Evolutionary conservation across 2,888 invertebrate genomes (phyloP).

Genomic region (Chymomyza caudatula): DNA sequence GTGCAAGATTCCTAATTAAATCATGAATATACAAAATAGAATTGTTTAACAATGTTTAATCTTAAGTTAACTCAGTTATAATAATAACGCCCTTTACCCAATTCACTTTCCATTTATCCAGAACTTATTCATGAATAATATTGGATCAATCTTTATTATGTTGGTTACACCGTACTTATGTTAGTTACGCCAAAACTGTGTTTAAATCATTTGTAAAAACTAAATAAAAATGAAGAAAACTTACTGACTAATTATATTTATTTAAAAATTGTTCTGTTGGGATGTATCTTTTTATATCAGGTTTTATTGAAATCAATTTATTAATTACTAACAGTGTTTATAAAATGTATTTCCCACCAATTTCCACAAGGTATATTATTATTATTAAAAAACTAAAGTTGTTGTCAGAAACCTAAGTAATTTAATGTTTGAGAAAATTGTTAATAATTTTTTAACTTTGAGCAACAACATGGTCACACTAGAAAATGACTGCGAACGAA

Average conservation of each 20-base stretch:
- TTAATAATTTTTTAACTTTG: no score
- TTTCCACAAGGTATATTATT: no score
- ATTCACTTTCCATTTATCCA: slow-evolving; percentile 2
- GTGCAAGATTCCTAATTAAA: slow-evolving; percentile 57
- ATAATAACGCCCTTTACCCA: slow-evolving; percentile 3
- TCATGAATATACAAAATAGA: slow-evolving; percentile 43
- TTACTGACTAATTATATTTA: background rate
- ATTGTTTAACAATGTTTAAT: slow-evolving; percentile 53
- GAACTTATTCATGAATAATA: background rate
- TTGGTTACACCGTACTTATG: slow-evolving; percentile 56
- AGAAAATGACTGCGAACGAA: no score
- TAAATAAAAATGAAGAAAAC: slow-evolving; percentile 45
- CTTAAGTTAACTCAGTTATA: slow-evolving; percentile 31
- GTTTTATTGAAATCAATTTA: no score
- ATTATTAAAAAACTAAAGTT: no score
- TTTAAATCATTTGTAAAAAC: slow-evolving; percentile 40
- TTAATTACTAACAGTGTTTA: no score
- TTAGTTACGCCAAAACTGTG: background rate
- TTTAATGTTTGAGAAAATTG: no score
- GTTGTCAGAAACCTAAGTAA: no score
- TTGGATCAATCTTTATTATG: slow-evolving; percentile 16
- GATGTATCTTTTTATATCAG: no score
- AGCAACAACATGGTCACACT: no score
- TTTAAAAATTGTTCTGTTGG: background rate
- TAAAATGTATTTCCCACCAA: no score